These are phyloP conservation scores for Geothlypis trichas DNA, from an alignment of 2,113 vertebrate genomes.

Conservation along the genomic window DNA sequence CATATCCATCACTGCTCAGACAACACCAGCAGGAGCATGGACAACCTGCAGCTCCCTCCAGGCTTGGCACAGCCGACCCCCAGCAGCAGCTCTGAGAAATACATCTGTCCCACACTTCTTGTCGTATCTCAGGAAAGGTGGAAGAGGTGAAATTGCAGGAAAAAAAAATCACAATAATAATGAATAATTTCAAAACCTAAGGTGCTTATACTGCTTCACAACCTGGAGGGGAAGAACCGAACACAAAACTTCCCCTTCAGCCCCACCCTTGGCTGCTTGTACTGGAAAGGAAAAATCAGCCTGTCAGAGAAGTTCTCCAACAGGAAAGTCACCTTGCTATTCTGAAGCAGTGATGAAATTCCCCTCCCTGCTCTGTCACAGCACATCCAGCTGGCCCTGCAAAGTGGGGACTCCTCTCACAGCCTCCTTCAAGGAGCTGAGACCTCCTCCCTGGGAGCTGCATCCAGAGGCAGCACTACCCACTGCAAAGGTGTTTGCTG, in stretches of 20 bases:
- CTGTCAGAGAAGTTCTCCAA: neutral
- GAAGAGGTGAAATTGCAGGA: neutral
- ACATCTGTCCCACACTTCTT: neutral
- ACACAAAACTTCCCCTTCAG: neutral
- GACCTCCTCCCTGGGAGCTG: neutral
- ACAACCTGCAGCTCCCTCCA: neutral
- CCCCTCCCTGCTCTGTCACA: neutral
- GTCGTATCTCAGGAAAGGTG: neutral
- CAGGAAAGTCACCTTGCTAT: neutral
- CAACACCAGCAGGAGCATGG: rapidly evolving
- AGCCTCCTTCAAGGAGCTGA: neutral
- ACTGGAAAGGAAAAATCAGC: neutral
- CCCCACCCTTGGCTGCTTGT: neutral
- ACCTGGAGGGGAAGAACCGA: rapidly evolving
- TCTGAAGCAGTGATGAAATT: neutral
- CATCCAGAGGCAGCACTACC: neutral
- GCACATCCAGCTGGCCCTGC: neutral
- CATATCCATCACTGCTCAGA: neutral
- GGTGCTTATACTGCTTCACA: neutral
- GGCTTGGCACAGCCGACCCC: neutral
- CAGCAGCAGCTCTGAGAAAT: neutral
- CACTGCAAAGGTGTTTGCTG: neutral
- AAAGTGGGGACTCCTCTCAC: neutral
- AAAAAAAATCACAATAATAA: neutral
- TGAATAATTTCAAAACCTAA: neutral